phyloP scores from a whole-genome alignment of 2,797 vertebrate genomes.

The Catharus ustulatus region DNA sequence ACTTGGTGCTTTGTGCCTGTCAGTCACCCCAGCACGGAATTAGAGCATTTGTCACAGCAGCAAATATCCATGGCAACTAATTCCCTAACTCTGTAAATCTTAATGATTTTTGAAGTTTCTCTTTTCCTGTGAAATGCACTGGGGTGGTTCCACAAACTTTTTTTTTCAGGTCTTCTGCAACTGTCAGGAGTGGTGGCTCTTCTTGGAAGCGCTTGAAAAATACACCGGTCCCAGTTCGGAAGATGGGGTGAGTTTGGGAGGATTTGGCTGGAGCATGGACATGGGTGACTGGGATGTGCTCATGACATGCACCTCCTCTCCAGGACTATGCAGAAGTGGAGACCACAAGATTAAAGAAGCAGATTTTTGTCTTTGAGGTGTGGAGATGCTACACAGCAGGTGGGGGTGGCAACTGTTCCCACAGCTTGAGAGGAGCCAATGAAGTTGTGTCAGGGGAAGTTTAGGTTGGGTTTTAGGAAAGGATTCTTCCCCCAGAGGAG shows the following conservation, averaged over 20 bases:
- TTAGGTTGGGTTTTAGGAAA: not conserved
- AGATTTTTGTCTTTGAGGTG: not conserved
- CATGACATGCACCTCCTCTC: not conserved
- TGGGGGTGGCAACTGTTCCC: not conserved
- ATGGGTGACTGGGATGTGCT: not conserved
- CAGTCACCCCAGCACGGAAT: not conserved
- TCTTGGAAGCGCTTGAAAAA: conserved; percentile 20
- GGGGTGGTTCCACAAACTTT: conserved; percentile 18
- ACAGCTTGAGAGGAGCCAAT: accelerated
- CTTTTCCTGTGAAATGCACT: not conserved
- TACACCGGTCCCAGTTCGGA: not conserved
- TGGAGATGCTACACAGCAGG: not conserved
- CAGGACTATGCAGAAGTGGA: not conserved
- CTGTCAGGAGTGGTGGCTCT: not conserved
- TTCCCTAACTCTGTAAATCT: not conserved
- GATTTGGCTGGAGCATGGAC: not conserved
- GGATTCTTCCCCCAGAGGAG: not conserved
- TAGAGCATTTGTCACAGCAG: conserved; percentile 1
- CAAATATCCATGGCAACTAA: not conserved
- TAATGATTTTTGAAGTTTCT: not conserved
- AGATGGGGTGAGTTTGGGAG: conserved; percentile 21
- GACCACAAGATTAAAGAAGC: not conserved
- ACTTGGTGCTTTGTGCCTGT: not conserved
- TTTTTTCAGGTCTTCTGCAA: conserved; percentile 40
- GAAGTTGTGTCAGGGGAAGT: not conserved